Percentiles rank a stretch among this genome's conserved stretches.
phyloP scores from a whole-genome alignment of 2,888 invertebrate species.

The Thera britannica region DNA sequence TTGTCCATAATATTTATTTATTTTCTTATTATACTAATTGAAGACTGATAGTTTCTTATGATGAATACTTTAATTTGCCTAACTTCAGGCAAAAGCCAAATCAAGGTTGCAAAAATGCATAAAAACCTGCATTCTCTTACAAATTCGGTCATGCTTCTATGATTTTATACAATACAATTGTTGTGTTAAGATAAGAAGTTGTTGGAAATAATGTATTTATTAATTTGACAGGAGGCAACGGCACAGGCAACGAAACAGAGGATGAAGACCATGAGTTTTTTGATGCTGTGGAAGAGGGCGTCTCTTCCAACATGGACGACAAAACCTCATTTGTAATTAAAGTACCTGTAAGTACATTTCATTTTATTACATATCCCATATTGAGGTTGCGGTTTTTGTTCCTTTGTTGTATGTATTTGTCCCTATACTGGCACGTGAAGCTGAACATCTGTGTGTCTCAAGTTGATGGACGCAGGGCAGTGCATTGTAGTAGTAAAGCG shows the following conservation, averaged over 20 bases:
- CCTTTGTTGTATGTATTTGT: too few relatives aligned
- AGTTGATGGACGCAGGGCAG: too few relatives aligned
- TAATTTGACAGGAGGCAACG: slow-evolving; percentile 70
- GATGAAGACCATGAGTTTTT: slow-evolving; percentile 92
- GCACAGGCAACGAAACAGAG: slow-evolving; percentile 82
- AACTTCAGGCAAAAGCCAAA: background rate
- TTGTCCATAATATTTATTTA: too few relatives aligned
- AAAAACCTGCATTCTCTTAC: slow-evolving; percentile 4
- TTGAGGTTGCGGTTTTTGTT: background rate
- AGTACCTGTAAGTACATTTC: slow-evolving; percentile 80
- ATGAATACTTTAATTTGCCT: too few relatives aligned
- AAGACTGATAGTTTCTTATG: too few relatives aligned
- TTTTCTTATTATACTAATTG: too few relatives aligned
- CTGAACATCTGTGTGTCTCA: too few relatives aligned
- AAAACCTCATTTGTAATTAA: slow-evolving; percentile 87
- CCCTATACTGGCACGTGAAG: too few relatives aligned
- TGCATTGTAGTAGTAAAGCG: too few relatives aligned
- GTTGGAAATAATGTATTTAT: background rate
- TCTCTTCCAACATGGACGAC: slow-evolving; percentile 72
- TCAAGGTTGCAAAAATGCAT: slow-evolving; percentile 11
- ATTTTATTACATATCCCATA: background rate
- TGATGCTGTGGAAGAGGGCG: slow-evolving; percentile 86
- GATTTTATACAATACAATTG: slow-evolving; percentile 3
- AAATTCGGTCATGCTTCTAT: slow-evolving; percentile 15
- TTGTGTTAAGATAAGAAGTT: slow-evolving; percentile 1